Evolutionary conservation across 2,113 vertebrate genomes (phyloP), one percentile per base, ranked within the genome.

Genomic region (Hemicordylus capensis): DNA sequence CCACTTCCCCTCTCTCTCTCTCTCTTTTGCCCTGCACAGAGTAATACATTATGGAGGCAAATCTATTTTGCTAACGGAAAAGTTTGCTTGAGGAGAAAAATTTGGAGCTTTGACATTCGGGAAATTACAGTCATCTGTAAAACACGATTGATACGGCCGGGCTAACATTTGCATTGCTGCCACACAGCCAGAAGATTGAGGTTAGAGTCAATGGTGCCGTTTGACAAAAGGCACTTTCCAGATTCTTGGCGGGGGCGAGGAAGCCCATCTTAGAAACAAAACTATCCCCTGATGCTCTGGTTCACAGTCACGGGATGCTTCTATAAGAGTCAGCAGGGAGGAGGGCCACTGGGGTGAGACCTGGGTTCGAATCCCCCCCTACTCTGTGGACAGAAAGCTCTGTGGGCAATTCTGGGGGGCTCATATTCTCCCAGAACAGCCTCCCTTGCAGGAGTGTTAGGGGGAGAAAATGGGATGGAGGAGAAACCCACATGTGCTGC

Each of bases 51-150:
- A 95, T 91, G 93, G 92, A 95, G 93, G 95, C 95, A 95, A 83
- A 97, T 97, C 94, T 95, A 94, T 96, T 96, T 96, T 95, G 95
- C 95, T 95, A 39, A 96, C 94, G 93, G 95, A 96, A 96, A 96
- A 96, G 94, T 97, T 97, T 96, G 95, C 95, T 96, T 39, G 95
- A 95, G 95, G 87, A 95, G 95, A 96, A 95, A 96, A 44, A 96
- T 95, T 93, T 94, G 90, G 96, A 96, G 95, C 95, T 96, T 93
- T 96, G 96, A 97, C 96, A 97, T 96, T 96, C 94, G 94, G 96
- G 94, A 96, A 97, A 97, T 96, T 96, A 96, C 95, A 96, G 93
- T 95, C 95, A 97, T 97, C 96, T 96, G 96, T 96, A 97, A 96
- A 95, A 93, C 9, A 87, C 87, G 89, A 95, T 89, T 94, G 95